Base-by-base conservation (phyloP, 2,797 vertebrate species). In the Uromys caudimaculatus region DNA sequence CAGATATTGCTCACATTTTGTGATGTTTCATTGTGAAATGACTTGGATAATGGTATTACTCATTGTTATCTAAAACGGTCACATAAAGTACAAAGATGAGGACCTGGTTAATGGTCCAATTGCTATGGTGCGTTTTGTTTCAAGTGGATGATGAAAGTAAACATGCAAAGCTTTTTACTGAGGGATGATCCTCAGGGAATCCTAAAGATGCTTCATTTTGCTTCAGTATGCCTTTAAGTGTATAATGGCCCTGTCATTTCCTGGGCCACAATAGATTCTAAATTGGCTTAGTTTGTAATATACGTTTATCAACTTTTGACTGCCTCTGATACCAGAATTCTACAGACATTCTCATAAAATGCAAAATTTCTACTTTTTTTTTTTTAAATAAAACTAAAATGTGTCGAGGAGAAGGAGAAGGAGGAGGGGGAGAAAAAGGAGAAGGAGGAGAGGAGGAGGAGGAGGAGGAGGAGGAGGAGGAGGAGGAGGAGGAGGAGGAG, bases 71-170 rank as follows among this genome's bases (percentile, higher is more conserved):
- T 92, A 75, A 93, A 92, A 67, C 58, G 87, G 6, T 44, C 32
- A n/a, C 47, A n/a, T 93, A 75, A 96, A 90, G 54, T 91, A 67
- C 83, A n/a, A 73, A 90, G 75, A 93, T 8, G 86, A 11, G 32
- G 90, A 73, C 38, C 16, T 64, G 75, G 29, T 86, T 89, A 94
- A 81, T 50, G 85, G 4, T 88, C 92, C 32, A 78, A 41, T 91
- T 87, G 32, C 64, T 95, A 85, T 77, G 23, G 24, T n/a, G 6
- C 24, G 82, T 88, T 97, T 93, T 96, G 24, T 79, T 95, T 58
- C 27, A 62, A 75, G 29, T 90, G 52, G 73, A 93, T 90, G 41
- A 93, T 69, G 84, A 84, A 86, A 84, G 52, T 29, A 60, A 64
- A 73, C 17, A 32, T 81, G 64, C 50, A n/a, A 50, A 50, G 60